Evolutionary conservation across 1,140 invertebrate species (phyloP), one percentile per base, ranked within the genome.

Genomic region (Pinna nobilis): DNA sequence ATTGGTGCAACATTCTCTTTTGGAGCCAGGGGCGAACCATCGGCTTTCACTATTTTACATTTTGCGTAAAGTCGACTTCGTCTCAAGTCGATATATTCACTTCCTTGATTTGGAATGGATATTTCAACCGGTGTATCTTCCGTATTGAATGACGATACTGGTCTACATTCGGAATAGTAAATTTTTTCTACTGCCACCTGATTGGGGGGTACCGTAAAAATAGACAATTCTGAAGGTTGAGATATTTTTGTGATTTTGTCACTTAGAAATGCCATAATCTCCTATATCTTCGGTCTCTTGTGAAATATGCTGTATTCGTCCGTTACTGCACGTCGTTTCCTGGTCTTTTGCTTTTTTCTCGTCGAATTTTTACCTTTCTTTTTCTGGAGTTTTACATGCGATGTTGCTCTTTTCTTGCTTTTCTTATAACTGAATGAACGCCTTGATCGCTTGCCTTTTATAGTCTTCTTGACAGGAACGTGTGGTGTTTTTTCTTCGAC

Each of bases 141-240:
- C 1, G 28, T 18, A 7, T 15, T 15, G 13, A 71, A 44, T 6
- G 35, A 32, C 5, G 60, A 64, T 32, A 71, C 37, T 18, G 70
- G 60, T 65, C 70, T 55, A 25, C 44, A 49, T 71, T 65, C 70
- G 11, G 60, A 51, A 44, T 55, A 64, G 35, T 63, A 57, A 11
- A 64, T 57, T 55, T 71, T 64, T n/a, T 64, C 61, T 30, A 71
- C 51, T n/a, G 70, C 70, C 20, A 71, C 70, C 37, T 71, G 60
- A 32, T 71, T 65, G 1, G 70, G 61, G n/a, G 70, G 70, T 3
- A 51, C 61, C 5, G 61, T 49, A 23, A 72, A 72, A 35, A 72
- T 41, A 5, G 61, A 55, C 23, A 72, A 23, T 65, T 72, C 61
- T 28, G 49, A 35, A 47, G 60, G 70, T 32, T 44, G 39, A 15